These are phyloP conservation scores for Sinhomidia bicolor DNA, from an alignment of 2,888 invertebrate genomes.

Conservation along the genomic window DNA sequence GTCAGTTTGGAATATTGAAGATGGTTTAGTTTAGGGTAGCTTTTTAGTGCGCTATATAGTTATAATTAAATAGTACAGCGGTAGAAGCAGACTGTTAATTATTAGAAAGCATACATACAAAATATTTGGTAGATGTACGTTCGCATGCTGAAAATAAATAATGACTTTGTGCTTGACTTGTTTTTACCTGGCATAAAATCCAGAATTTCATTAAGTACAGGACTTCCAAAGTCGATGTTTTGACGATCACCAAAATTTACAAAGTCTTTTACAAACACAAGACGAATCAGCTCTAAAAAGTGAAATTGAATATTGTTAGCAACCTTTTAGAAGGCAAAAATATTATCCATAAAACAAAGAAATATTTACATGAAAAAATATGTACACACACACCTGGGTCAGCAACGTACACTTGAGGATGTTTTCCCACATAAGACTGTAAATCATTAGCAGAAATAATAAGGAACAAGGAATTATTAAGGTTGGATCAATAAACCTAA, in stretches of 20 bases:
- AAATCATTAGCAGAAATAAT: background rate
- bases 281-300: conserved; percentile 76
- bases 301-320: no score
- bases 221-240: conserved; percentile 69
- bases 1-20: background rate
- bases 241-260: conserved; percentile 75
- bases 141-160: no score
- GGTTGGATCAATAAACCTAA: conserved; percentile 7
- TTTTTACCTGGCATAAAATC: conserved; percentile 76
- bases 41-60: background rate
- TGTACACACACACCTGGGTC: no score
- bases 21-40: background rate
- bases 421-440: conserved; percentile 77
- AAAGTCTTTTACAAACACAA: conserved; percentile 77
- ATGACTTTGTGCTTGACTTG: no score
- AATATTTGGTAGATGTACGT: no score
- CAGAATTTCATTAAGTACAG: conserved; percentile 77
- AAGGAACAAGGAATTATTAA: conserved; percentile 23
- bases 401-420: conserved; percentile 77
- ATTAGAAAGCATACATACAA: background rate
- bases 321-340: no score
- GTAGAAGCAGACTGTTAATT: background rate
- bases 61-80: background rate
- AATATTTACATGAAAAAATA: no score
- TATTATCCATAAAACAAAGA: no score